These are phyloP conservation scores for Ceyx margarethae DNA, from an alignment of 2,113 vertebrate species.

Conservation along the genomic window DNA sequence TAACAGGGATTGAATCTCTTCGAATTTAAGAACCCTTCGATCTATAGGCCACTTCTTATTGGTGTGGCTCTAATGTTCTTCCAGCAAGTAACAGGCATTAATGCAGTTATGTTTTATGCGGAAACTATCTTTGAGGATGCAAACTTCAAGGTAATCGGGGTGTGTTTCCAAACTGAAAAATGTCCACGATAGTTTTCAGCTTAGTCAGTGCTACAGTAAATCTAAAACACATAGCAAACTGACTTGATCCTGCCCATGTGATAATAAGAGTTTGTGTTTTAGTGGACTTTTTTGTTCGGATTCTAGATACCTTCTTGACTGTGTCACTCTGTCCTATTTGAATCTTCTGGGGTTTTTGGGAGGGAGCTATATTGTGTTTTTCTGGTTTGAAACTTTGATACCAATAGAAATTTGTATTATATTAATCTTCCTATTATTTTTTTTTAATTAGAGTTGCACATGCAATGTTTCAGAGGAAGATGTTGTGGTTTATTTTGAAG, in stretches of 20 bases:
- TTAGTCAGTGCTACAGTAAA: not conserved
- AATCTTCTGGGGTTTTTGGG: not conserved
- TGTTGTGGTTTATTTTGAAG: not conserved
- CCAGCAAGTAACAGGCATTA: conserved; percentile 92
- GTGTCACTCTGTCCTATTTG: not conserved
- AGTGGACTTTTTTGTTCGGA: not conserved
- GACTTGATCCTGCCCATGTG: not conserved
- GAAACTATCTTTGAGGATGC: conserved; percentile 89
- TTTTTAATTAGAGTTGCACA: not conserved
- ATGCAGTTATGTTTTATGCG: conserved; percentile 95
- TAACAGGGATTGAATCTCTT: conserved; percentile 74
- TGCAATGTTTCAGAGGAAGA: not conserved
- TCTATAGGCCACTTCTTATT: conserved; percentile 88
- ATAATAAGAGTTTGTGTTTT: not conserved
- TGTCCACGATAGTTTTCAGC: not conserved
- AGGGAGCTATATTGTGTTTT: not conserved
- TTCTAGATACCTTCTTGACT: not conserved
- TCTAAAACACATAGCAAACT: not conserved
- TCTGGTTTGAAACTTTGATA: not conserved
- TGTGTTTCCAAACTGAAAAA: not conserved
- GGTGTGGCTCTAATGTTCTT: conserved; percentile 89
- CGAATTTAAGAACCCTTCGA: conserved; percentile 77
- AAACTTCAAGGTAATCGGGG: conserved; percentile 80
- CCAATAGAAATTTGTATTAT: not conserved
- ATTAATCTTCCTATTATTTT: not conserved